Evolutionary conservation across 2,113 vertebrate species (phyloP).

Genomic region (Corythaeola cristata): DNA sequence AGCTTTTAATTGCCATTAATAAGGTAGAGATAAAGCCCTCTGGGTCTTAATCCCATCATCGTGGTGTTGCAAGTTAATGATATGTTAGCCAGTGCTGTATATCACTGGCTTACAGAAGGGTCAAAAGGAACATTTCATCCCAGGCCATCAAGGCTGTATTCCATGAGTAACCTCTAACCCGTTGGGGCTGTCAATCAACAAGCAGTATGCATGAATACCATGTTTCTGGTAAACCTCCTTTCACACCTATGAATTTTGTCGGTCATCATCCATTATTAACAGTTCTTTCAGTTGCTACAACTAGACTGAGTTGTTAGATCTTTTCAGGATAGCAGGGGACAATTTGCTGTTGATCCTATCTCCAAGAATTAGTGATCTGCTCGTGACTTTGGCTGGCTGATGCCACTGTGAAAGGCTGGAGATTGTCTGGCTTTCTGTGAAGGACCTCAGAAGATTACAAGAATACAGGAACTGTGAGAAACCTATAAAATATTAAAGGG

Average conservation of each 20-base stretch:
- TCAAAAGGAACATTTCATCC: slow-evolving; percentile 56
- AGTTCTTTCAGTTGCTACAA: slow-evolving; percentile 9
- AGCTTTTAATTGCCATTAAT: slow-evolving; percentile 74
- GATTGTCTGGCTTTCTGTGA: slow-evolving; percentile 39
- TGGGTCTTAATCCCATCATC: slow-evolving; percentile 64
- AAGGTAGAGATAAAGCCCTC: slow-evolving; percentile 65
- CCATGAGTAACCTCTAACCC: slow-evolving; percentile 49
- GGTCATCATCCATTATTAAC: slow-evolving; percentile 40
- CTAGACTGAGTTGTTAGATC: background rate
- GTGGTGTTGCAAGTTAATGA: slow-evolving; percentile 64
- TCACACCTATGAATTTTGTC: slow-evolving; percentile 58
- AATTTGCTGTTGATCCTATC: slow-evolving; percentile 11
- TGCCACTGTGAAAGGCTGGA: background rate
- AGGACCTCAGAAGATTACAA: slow-evolving; percentile 31
- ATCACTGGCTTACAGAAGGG: slow-evolving; percentile 46
- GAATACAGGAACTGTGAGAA: slow-evolving; percentile 16
- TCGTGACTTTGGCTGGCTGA: background rate
- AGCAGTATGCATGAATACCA: background rate
- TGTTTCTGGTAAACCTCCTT: slow-evolving; percentile 23
- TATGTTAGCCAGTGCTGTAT: slow-evolving; percentile 56
- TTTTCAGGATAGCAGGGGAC: background rate
- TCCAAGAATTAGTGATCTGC: background rate
- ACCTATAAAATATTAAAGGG: background rate
- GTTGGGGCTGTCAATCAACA: slow-evolving; percentile 50
- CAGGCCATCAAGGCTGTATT: slow-evolving; percentile 52